Conservation (phyloP, 2,888 invertebrate species). For the Lottia gigantea region DNA sequence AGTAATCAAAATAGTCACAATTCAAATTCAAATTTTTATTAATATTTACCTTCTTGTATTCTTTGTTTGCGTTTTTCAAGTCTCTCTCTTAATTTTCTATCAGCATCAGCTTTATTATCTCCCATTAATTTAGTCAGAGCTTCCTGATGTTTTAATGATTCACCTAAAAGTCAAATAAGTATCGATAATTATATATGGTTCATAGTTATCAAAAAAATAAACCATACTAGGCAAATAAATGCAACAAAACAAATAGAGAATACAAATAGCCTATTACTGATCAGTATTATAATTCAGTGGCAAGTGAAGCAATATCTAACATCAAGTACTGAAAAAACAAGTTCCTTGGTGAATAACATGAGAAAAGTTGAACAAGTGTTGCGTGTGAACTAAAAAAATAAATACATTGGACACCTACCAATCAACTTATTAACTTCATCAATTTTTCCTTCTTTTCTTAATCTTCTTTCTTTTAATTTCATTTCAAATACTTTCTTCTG, state of each 20-base stretch:
- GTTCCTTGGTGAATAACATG: too few relatives aligned
- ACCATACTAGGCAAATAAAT: background rate
- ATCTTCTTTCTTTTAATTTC: conserved; percentile 51
- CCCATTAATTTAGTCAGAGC: conserved; percentile 50
- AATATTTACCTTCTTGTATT: conserved; percentile 45
- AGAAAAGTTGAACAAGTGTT: too few relatives aligned
- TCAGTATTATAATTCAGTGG: too few relatives aligned
- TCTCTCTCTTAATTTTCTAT: conserved; percentile 49
- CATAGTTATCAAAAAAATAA: background rate
- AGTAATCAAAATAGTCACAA: too few relatives aligned
- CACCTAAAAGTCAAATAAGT: conserved; percentile 35
- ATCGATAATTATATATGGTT: background rate
- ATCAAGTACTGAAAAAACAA: too few relatives aligned
- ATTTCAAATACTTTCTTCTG: conserved; percentile 46
- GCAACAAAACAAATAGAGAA: too few relatives aligned
- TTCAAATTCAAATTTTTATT: too few relatives aligned
- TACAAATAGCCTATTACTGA: too few relatives aligned
- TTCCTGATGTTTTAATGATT: conserved; percentile 49
- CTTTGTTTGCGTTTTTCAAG: conserved; percentile 49
- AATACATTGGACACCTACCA: conserved; percentile 15
- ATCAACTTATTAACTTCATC: conserved; percentile 50
- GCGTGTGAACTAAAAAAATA: too few relatives aligned
- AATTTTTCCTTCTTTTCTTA: conserved; percentile 45
- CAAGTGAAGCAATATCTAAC: too few relatives aligned
- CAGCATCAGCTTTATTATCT: conserved; percentile 47